Base-by-base conservation (phyloP, 1,140 invertebrate genomes). In the Homarus americanus region DNA sequence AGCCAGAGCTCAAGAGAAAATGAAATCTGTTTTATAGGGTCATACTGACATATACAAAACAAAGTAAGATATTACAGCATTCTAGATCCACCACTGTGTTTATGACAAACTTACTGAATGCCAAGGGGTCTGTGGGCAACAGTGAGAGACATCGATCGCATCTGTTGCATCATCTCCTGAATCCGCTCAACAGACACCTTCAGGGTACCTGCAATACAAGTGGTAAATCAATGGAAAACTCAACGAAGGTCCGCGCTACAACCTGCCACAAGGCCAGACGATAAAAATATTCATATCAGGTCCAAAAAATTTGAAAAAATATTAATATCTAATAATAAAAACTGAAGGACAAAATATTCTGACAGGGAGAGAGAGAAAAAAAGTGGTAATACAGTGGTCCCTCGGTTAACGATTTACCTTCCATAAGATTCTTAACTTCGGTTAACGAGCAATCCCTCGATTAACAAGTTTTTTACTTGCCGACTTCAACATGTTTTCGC, bases 81-180 rank as follows among this genome's bases (percentile, higher is more conserved):
- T 80, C 44, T 24, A n/a, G n/a, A 53, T n/a, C 28, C 32, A 72
- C 24, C 5, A 9, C 5, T 72, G 24, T 72, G 32, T 72, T 9
- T 49, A 49, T 63, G 58, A 20, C 58, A 63, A 69, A 82, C 87
- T 90, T 83, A 90, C 87, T 73, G 79, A 73, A 73, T 82, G 79
- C 63, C 66, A 32, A 72, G 44, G 28, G 80, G 36, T 58, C 44
- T 82, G 66, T 79, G 72, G 75, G 89, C 72, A 69, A 53, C 63
- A 15, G 82, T 66, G 89, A 85, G 73, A 10, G 89, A 34, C 82
- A 85, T 79, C n/a, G 82, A n/a, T 69, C 73, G 49, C 82, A 85
- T 79, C 38, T 85, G 44, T 41, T 91, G 89, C 82, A 91, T 78
- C 89, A 91, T 78, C 32, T 66, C 49, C 82, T 84, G 75, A 73